Percentiles rank a stretch among this genome's conserved stretches.
Conservation (phyloP, 2,888 invertebrate species). For the Dascillus cervinus region DNA sequence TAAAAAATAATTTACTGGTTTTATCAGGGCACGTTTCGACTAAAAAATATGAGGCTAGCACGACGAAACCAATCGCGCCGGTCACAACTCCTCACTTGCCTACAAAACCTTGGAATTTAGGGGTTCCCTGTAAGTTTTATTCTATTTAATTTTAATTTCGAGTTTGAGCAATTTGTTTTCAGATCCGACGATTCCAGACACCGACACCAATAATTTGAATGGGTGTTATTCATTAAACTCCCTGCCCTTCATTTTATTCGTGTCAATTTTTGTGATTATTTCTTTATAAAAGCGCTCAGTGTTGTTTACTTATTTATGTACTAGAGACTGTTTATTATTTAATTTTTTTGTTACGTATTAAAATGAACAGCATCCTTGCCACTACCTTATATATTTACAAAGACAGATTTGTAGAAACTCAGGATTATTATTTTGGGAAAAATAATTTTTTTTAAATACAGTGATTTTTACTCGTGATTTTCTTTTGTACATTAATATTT, state of each 20-base stretch:
- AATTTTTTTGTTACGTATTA: not conserved
- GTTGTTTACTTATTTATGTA: constrained; percentile 6
- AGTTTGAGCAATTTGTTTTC: constrained; percentile 5
- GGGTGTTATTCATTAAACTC: not conserved
- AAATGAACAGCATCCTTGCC: too few relatives aligned
- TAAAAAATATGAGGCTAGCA: constrained; percentile 7
- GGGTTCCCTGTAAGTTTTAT: constrained; percentile 16
- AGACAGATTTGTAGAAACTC: too few relatives aligned
- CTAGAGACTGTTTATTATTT: constrained; percentile 1
- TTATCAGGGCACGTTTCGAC: constrained; percentile 10
- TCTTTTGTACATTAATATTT: too few relatives aligned
- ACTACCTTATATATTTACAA: too few relatives aligned
- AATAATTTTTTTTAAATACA: too few relatives aligned
- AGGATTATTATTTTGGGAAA: too few relatives aligned
- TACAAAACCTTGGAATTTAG: constrained; percentile 26
- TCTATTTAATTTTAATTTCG: constrained; percentile 1
- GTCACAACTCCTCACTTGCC: constrained; percentile 12
- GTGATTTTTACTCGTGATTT: too few relatives aligned
- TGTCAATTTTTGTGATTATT: constrained; percentile 9
- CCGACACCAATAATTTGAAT: constrained; percentile 15
- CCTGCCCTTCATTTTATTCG: constrained; percentile 3
- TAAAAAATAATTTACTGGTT: not conserved
- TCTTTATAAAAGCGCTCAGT: constrained; percentile 6
- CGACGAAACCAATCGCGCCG: constrained; percentile 12
- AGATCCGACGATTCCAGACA: constrained; percentile 19